phyloP scores from a whole-genome alignment of 2,113 vertebrate species.

The Chaetura pelagica region DNA sequence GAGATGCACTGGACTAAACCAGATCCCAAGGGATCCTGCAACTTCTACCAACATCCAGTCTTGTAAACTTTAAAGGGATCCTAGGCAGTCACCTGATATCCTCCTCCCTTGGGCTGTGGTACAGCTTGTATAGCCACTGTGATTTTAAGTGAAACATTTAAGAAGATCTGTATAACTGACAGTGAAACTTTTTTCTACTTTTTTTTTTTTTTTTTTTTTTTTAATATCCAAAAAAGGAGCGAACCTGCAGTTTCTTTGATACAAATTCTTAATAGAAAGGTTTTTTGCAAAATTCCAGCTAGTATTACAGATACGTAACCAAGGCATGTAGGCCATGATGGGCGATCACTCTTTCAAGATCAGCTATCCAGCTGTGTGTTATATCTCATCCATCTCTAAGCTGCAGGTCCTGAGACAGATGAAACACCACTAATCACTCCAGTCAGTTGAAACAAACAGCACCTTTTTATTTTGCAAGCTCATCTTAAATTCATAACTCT shows the following conservation, averaged over 20 bases:
- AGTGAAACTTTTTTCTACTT: neutral
- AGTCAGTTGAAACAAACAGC: neutral
- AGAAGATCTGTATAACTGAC: neutral
- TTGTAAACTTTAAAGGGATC: neutral
- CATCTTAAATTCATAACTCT: constrained; percentile 46
- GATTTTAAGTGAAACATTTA: neutral
- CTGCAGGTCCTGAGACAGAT: constrained; percentile 10
- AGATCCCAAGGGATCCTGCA: neutral
- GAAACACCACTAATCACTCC: constrained; percentile 23
- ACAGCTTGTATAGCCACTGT: neutral
- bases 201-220: neutral
- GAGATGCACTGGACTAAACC: neutral
- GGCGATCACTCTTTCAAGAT: neutral
- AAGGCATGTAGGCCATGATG: neutral
- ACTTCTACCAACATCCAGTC: neutral
- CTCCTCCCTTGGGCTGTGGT: neutral
- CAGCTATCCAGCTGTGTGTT: constrained; percentile 29
- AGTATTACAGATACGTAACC: neutral
- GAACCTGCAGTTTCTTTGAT: neutral
- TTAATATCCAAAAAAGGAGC: neutral
- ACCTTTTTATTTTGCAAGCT: neutral
- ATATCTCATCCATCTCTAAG: constrained; percentile 7
- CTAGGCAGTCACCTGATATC: neutral
- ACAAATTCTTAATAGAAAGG: neutral
- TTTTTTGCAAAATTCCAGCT: neutral